phyloP scores from a whole-genome alignment of 2,113 vertebrate genomes.

The Cyprinus carpio region DNA sequence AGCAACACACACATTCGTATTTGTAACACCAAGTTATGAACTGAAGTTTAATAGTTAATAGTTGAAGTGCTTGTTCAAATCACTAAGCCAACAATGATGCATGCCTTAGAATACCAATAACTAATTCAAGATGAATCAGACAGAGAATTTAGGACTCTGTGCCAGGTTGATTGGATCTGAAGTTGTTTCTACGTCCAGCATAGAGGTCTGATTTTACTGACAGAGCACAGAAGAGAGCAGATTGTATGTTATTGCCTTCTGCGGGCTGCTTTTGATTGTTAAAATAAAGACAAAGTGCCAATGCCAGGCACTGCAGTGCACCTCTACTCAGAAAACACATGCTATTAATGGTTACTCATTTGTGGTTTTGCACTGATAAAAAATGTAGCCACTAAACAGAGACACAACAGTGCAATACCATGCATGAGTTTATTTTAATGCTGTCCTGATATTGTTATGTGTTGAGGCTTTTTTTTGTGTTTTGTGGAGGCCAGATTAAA shows the following conservation, averaged over 20 bases:
- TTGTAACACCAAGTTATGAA: neutral
- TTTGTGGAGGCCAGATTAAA: neutral
- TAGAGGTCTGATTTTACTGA: conserved; percentile 60
- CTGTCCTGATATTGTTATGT: neutral
- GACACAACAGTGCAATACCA: neutral
- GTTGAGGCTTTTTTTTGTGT: no score
- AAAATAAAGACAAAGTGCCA: conserved; percentile 46
- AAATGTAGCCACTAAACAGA: neutral
- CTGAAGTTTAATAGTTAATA: neutral
- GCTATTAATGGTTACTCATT: neutral
- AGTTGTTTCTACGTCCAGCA: conserved; percentile 48
- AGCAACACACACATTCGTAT: neutral
- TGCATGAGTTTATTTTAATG: conserved; percentile 19
- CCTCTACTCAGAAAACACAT: neutral
- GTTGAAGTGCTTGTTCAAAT: neutral
- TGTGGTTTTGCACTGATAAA: neutral
- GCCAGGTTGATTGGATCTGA: conserved; percentile 58
- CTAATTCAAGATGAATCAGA: conserved; percentile 52
- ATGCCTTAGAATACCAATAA: conserved; percentile 45
- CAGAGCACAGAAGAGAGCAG: conserved; percentile 47
- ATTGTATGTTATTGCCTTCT: conserved; percentile 66
- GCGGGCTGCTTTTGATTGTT: conserved; percentile 64
- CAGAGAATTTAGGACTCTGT: conserved; percentile 58
- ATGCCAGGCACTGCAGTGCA: neutral
- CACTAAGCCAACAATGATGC: neutral